Evolutionary conservation across 1,140 invertebrate genomes (phyloP).

Genomic region (Aphis craccivora): DNA sequence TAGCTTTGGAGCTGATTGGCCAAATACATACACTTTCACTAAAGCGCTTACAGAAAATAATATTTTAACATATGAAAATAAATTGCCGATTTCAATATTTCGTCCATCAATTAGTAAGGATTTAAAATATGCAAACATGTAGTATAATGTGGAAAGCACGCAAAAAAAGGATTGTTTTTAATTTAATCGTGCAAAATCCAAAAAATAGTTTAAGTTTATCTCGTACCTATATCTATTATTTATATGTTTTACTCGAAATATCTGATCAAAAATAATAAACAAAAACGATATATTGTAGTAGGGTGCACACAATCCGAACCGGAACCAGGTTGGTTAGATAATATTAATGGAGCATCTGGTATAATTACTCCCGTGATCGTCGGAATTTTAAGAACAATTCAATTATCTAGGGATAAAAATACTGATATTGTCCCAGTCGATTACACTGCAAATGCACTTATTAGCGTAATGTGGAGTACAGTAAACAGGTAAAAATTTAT

Average conservation of each 20-base stretch:
- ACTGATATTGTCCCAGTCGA: constrained; percentile 22
- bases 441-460: background rate
- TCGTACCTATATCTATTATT: too few species aligned
- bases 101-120: constrained; percentile 38
- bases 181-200: too few species aligned
- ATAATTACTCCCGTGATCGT: background rate
- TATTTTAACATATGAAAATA: background rate
- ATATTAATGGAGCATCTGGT: background rate
- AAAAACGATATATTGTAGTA: background rate
- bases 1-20: constrained; percentile 34
- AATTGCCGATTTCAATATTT: constrained; percentile 22
- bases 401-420: background rate
- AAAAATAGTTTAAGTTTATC: too few species aligned
- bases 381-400: background rate
- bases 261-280: too few species aligned
- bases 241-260: too few species aligned
- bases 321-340: background rate
- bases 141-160: too few species aligned
- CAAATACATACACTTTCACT: constrained; percentile 55
- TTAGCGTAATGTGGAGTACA: constrained; percentile 14
- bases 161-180: too few species aligned
- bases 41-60: constrained; percentile 30
- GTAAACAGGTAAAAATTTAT: background rate
- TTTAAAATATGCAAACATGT: too few species aligned
- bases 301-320: background rate